A percentile compares a stretch with the other conserved stretches of the same genome.
phyloP scores from a whole-genome alignment of 2,113 vertebrate genomes.

The Pachycephala philippinensis region DNA sequence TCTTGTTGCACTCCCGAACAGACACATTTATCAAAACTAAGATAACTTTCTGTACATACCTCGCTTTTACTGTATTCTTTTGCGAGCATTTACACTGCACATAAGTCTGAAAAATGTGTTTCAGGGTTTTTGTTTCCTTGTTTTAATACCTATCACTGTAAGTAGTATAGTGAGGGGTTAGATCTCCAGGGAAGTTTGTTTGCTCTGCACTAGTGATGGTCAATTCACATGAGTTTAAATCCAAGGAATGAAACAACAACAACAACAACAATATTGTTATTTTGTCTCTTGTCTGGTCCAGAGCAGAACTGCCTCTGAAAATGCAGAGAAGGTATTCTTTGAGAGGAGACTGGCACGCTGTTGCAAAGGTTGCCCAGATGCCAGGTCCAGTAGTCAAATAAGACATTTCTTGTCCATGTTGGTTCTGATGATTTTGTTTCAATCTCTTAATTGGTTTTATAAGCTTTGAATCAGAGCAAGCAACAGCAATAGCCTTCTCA shows the following conservation, averaged over 20 bases:
- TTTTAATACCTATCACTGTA: background rate
- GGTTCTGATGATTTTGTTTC: background rate
- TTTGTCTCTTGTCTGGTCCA: background rate
- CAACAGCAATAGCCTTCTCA: background rate
- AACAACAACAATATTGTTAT: background rate
- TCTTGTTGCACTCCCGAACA: background rate
- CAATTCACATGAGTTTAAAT: background rate
- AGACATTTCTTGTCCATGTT: background rate
- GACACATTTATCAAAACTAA: background rate
- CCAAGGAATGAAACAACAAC: background rate
- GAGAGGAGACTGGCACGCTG: background rate
- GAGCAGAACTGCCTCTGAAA: background rate
- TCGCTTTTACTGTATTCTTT: background rate
- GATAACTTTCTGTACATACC: fast-evolving
- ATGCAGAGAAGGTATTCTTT: background rate
- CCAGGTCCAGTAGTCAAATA: fast-evolving
- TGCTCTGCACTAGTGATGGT: background rate
- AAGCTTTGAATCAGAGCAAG: background rate
- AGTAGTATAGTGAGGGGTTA: background rate
- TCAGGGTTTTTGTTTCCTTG: background rate
- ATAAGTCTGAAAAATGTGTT: background rate
- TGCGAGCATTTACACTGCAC: background rate
- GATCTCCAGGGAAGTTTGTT: background rate
- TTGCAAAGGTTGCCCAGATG: background rate
- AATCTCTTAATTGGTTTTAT: background rate